These are phyloP conservation scores for Catharus ustulatus DNA, from an alignment of 2,797 vertebrate genomes.

Conservation along the genomic window DNA sequence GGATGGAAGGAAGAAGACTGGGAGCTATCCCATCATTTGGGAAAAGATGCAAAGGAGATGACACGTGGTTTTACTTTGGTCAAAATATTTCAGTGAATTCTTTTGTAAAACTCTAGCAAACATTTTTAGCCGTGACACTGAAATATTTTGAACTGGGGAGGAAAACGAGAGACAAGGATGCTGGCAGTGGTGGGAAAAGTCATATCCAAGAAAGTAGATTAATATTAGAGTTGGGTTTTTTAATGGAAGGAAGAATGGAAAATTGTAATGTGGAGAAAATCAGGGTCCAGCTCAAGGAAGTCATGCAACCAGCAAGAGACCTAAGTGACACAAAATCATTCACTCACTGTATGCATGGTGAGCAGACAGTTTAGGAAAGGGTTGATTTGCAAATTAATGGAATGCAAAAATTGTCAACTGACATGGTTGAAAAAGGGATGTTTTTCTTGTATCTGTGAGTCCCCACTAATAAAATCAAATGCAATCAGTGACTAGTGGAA, in stretches of 20 bases:
- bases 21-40: background rate
- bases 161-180: background rate
- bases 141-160: background rate
- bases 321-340: background rate
- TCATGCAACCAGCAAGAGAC: background rate
- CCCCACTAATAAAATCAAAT: background rate
- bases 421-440: background rate
- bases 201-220: background rate
- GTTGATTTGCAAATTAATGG: background rate
- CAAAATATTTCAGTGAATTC: background rate
- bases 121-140: background rate
- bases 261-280: background rate
- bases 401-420: background rate
- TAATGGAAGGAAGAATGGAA: background rate
- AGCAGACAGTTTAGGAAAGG: background rate
- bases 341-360: background rate
- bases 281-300: background rate
- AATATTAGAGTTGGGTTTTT: background rate
- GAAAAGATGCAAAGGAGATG: background rate
- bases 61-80: rapidly evolving
- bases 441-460: background rate
- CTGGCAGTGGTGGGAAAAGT: background rate
- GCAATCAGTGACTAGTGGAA: background rate
- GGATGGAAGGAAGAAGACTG: background rate
- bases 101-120: background rate